Conservation (phyloP, 2,113 vertebrate genomes). For the Eudorcas thomsonii region DNA sequence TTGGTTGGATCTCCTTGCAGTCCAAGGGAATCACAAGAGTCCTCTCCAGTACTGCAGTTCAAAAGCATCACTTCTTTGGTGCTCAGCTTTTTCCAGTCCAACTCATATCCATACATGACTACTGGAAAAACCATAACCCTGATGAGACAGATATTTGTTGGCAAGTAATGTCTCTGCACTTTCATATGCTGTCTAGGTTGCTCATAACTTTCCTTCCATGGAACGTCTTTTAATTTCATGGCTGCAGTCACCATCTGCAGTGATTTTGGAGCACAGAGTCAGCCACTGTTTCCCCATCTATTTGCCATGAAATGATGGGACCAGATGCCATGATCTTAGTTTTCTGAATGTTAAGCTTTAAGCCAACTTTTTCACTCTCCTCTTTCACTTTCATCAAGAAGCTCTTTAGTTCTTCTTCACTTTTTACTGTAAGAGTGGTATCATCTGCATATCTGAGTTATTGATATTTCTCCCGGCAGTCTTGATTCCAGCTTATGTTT, state of each 20-base stretch:
- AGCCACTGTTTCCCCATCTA: not conserved
- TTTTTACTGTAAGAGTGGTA: not conserved
- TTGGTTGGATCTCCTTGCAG: not conserved
- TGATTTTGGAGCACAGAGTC: not conserved
- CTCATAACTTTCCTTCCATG: not conserved
- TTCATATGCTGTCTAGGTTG: not conserved
- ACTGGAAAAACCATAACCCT: not conserved
- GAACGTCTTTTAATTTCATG: not conserved
- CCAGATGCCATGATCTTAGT: not conserved
- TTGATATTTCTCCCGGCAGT: not conserved
- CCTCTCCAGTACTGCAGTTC: not conserved
- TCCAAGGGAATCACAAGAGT: not conserved
- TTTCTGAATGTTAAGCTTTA: not conserved
- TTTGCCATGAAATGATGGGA: not conserved
- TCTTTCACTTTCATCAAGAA: not conserved
- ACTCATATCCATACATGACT: not conserved
- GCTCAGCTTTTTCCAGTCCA: not conserved
- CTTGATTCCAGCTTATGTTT: not conserved
- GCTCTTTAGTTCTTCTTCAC: not conserved
- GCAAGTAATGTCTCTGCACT: not conserved
- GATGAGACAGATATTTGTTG: not conserved
- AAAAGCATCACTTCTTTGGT: accelerated
- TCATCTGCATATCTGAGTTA: not conserved
- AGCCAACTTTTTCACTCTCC: not conserved
- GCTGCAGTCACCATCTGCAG: not conserved